Evolutionary conservation across 1,140 invertebrate species (phyloP).

Genomic region (Acarapis woodi): DNA sequence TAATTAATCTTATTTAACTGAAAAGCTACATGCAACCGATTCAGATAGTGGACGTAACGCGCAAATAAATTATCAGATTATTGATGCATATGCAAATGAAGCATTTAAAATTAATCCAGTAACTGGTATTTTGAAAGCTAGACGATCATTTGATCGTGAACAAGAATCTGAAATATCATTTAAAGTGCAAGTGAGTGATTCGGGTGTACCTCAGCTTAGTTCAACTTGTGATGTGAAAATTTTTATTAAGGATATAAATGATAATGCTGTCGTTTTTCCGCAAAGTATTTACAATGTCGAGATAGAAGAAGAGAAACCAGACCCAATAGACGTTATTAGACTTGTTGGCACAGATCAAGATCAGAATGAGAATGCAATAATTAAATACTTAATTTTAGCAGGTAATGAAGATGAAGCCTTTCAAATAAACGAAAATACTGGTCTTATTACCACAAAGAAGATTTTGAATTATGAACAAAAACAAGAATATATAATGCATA

Average conservation of each 20-base stretch:
- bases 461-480: slow-evolving; percentile 14
- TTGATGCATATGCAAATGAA: slow-evolving; percentile 19
- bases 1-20: slow-evolving; percentile 12
- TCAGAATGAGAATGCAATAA: slow-evolving; percentile 17
- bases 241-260: slow-evolving; percentile 28
- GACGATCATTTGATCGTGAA: slow-evolving; percentile 15
- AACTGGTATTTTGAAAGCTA: slow-evolving; percentile 18
- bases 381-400: slow-evolving; percentile 19
- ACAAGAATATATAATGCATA: slow-evolving; percentile 13
- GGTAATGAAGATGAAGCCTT: slow-evolving; percentile 19
- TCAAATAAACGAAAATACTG: slow-evolving; percentile 17
- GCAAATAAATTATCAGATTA: slow-evolving; percentile 58
- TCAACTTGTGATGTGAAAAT: slow-evolving; percentile 27
- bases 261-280: slow-evolving; percentile 14
- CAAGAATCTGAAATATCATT: slow-evolving; percentile 18
- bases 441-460: slow-evolving; percentile 15
- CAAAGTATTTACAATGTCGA: slow-evolving; percentile 12
- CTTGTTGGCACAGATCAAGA: slow-evolving; percentile 18
- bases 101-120: slow-evolving; percentile 18
- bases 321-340: slow-evolving; percentile 14
- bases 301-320: slow-evolving; percentile 15
- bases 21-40: slow-evolving; percentile 34
- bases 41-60: slow-evolving; percentile 74
- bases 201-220: slow-evolving; percentile 15
- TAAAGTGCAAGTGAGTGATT: slow-evolving; percentile 20